These are phyloP conservation scores for Chrysopilus asiliformis DNA, from an alignment of 2,888 invertebrate species.

Conservation along the genomic window DNA sequence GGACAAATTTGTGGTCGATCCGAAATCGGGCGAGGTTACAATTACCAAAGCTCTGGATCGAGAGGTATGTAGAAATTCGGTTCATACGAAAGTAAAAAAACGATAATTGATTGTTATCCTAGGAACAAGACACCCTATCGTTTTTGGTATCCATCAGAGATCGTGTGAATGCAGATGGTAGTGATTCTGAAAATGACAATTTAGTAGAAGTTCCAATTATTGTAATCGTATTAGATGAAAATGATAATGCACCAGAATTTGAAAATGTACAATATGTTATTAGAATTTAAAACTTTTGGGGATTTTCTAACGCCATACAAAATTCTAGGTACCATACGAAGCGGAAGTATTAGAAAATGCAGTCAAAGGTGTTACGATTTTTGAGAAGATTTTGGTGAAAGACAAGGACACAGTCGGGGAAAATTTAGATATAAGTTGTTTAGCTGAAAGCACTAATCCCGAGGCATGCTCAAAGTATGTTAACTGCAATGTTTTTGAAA, in stretches of 20 bases:
- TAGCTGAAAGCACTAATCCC: constrained; percentile 37
- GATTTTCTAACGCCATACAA: too few relatives aligned
- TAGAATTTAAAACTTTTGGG: too few relatives aligned
- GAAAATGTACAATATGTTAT: too few relatives aligned
- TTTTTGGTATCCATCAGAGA: constrained; percentile 74
- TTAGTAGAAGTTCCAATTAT: constrained; percentile 62
- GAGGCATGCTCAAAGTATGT: constrained; percentile 33
- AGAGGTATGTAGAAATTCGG: constrained; percentile 43
- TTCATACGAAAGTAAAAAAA: not conserved
- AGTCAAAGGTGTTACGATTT: constrained; percentile 53
- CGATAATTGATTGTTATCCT: not conserved
- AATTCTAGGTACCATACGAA: constrained; percentile 67
- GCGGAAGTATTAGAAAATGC: constrained; percentile 67
- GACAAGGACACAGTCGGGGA: constrained; percentile 73
- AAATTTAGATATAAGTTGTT: constrained; percentile 58
- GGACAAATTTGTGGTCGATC: constrained; percentile 66
- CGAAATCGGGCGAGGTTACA: constrained; percentile 64
- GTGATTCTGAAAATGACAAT: constrained; percentile 49
- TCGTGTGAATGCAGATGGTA: constrained; percentile 42
- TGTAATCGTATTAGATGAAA: constrained; percentile 75
- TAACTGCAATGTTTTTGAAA: constrained; percentile 23
- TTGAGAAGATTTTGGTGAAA: constrained; percentile 56
- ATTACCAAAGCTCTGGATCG: constrained; percentile 67
- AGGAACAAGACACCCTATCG: constrained; percentile 65
- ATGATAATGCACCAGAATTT: constrained; percentile 75